Evolutionary conservation across 2,888 invertebrate genomes (phyloP), one percentile per base, ranked within the genome.

Genomic region (Coleophora deauratella): DNA sequence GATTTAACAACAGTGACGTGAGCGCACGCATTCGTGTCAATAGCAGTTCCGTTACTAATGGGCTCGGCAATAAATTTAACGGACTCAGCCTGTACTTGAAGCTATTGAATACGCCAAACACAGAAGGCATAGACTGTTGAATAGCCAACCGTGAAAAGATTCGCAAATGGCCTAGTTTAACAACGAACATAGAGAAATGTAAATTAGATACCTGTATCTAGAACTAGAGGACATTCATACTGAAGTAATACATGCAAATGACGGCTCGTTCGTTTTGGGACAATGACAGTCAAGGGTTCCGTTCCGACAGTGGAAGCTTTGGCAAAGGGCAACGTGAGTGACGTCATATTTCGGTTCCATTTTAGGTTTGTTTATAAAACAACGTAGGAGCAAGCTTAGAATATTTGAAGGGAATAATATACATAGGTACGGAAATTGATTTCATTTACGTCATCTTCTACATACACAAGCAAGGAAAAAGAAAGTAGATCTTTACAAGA

Each of bases 221-320:
- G 11, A 35, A 30, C 2, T n/a, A n/a, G n/a, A n/a, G n/a, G n/a
- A n/a, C n/a, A n/a, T n/a, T n/a, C n/a, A n/a, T n/a, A n/a, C n/a
- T n/a, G n/a, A n/a, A n/a, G n/a, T n/a, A n/a, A n/a, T n/a, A n/a
- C 34, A 45, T 48, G 40, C 41, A 57, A 57, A 61, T 56, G 51
- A 54, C 53, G 56, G 54, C 49, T 58, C 59, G 47, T 57, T 56
- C n/a, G n/a, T n/a, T 60, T 43, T 46, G 50, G 52, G 49, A 65
- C 66, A 66, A 63, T 52, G 38, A 41, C n/a, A n/a, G n/a, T n/a
- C n/a, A n/a, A n/a, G n/a, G 45, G 45, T 46, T 43, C n/a, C n/a
- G 42, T 36, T 45, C 44, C 48, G 47, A 51, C 50, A 40, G 11
- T 35, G 44, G 47, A 40, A 36, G 42, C 49, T 50, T 61, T 60